These are phyloP conservation scores for Telmatherina bonti DNA, from an alignment of 2,797 vertebrate genomes.

Conservation along the genomic window DNA sequence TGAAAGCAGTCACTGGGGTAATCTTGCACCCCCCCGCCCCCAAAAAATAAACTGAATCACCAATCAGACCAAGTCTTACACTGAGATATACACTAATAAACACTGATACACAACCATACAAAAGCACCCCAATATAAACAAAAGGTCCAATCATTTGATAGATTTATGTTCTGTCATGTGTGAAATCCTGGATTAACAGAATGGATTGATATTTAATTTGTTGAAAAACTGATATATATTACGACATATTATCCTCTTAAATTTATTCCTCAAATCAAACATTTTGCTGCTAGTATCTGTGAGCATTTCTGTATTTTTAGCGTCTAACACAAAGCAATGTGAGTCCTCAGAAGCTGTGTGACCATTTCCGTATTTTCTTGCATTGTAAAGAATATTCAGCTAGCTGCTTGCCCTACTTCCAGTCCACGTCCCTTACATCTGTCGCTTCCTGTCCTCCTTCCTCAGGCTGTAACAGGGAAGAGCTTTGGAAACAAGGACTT, in stretches of 20 bases:
- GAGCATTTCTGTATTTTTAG: neutral
- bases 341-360: neutral
- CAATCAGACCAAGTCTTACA: too few relatives aligned
- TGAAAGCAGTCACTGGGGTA: too few relatives aligned
- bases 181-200: neutral
- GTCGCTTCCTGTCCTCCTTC: conserved; percentile 53
- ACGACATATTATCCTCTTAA: neutral
- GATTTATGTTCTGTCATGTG: too few relatives aligned
- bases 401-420: neutral
- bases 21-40: too few relatives aligned
- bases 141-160: too few relatives aligned
- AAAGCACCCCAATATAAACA: too few relatives aligned
- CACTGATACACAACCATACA: too few relatives aligned
- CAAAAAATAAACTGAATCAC: too few relatives aligned
- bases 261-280: neutral
- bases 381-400: conserved; percentile 3
- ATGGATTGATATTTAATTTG: neutral
- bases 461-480: conserved; percentile 94
- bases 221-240: neutral
- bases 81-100: too few relatives aligned
- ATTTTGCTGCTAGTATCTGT: neutral
- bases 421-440: conserved; percentile 36
- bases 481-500: conserved; percentile 96
- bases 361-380: neutral
- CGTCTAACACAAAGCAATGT: neutral